Evolutionary conservation across 2,888 invertebrate genomes (phyloP), one percentile per base, ranked within the genome.

Genomic region (Argynnis bischoffii): DNA sequence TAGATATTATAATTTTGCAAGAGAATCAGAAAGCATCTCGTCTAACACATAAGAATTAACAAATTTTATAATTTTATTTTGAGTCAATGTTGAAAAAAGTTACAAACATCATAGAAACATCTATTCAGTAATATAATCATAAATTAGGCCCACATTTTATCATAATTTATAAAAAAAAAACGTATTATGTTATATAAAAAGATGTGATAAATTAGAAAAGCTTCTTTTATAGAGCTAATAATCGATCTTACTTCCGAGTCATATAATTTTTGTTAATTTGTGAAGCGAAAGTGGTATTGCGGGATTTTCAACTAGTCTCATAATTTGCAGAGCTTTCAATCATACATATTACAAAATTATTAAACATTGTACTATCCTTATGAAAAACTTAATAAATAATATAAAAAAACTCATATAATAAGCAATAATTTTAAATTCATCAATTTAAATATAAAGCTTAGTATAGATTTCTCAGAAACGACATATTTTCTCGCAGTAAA

Each of bases 271-370:
- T 55, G 57, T 66, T 71, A 69, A 66, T 72, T 69, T 67, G 61
- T 67, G 53, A 59, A 64, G 66, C 66, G 71, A 71, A 69, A 71
- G 71, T 69, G 53, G 71, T 63, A 54, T 64, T 64, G 35, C 64
- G 18, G 56, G 61, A 66, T 56, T 47, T 64, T 15, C 16, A 53
- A 16, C 55, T 67, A 57, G 55, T 55, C 26, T 48, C 15, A 51
- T 55, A 48, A 35, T 66, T 65, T 66, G 15, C n/a, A n/a, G 46
- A 16, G 26, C 16, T 59, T 65, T 51, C 47, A 53, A 48, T 47
- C 16, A 11, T 18, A 18, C 26, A 26, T 55, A 41, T 60, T 66
- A 60, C 48, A 35, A 31, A 50, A 66, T 53, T 5, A 47, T 56
- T 47, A n/a, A 31, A 18, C 35, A 41, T 8, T 41, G 35, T 41